Evolutionary conservation across 2,888 invertebrate species (phyloP).

Genomic region (Dexiosoma caninum): DNA sequence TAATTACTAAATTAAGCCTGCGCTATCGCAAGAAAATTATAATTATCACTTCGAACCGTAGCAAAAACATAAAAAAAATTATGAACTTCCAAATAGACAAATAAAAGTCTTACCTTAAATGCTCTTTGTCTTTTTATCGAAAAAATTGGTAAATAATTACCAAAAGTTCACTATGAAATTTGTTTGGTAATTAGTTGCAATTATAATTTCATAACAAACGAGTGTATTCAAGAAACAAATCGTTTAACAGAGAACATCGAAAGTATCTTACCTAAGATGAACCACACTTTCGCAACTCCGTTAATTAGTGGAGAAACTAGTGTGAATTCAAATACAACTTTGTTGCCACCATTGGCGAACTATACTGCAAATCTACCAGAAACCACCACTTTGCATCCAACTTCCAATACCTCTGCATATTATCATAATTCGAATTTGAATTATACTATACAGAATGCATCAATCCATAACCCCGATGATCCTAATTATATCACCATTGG

Average conservation of each 20-base stretch:
- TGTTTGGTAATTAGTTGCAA: conserved; percentile 45
- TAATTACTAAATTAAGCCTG: conserved; percentile 9
- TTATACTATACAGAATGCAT: neutral
- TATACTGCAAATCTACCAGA: neutral
- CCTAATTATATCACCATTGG: neutral
- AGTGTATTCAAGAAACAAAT: neutral
- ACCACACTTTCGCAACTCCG: conserved; percentile 1
- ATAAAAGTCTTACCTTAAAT: conserved; percentile 13
- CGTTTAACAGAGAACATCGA: neutral
- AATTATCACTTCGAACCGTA: neutral
- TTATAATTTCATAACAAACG: conserved; percentile 31
- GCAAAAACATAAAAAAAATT: conserved; percentile 24
- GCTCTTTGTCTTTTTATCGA: conserved; percentile 25
- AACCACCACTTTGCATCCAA: neutral
- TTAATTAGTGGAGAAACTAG: neutral
- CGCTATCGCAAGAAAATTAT: conserved; percentile 3
- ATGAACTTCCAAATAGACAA: conserved; percentile 1
- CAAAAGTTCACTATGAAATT: too few relatives aligned
- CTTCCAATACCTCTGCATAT: neutral
- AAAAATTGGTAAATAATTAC: too few relatives aligned
- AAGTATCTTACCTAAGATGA: neutral
- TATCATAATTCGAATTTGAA: conserved; percentile 12
- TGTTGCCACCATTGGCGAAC: neutral
- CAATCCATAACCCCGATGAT: conserved; percentile 2
- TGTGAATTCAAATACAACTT: neutral